These are phyloP conservation scores for Catocala nupta DNA, from an alignment of 2,888 invertebrate genomes.

Conservation along the genomic window DNA sequence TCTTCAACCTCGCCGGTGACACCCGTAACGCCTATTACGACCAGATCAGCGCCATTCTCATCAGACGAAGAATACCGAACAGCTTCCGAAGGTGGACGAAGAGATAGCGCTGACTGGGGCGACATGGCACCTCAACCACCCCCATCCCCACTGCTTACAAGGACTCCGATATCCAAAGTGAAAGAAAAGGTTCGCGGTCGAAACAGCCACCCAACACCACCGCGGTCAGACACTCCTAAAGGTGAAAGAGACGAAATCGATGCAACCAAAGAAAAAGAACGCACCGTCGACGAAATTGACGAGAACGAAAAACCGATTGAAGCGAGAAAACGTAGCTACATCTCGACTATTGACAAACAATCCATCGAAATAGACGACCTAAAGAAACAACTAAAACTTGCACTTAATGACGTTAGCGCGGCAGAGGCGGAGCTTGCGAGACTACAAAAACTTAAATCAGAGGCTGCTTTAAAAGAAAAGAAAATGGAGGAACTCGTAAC, in stretches of 20 bases:
- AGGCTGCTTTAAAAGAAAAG: constrained; percentile 90
- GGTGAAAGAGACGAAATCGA: constrained; percentile 85
- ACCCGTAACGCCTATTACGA: constrained; percentile 89
- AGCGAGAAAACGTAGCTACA: constrained; percentile 84
- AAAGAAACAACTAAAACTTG: constrained; percentile 89
- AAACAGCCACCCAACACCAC: constrained; percentile 87
- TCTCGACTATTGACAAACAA: constrained; percentile 88
- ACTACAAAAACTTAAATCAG: constrained; percentile 90
- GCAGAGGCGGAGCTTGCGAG: constrained; percentile 92
- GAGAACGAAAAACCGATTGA: constrained; percentile 83
- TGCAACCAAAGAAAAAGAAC: constrained; percentile 82
- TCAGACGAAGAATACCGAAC: constrained; percentile 96
- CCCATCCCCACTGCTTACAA: constrained; percentile 88
- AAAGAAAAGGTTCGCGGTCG: constrained; percentile 85
- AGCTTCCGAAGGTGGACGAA: constrained; percentile 93
- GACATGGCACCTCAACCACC: constrained; percentile 86
- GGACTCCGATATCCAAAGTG: constrained; percentile 85
- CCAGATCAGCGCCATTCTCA: constrained; percentile 91
- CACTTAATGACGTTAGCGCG: constrained; percentile 88
- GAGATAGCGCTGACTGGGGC: constrained; percentile 95
- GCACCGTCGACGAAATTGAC: constrained; percentile 70
- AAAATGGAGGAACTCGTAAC: constrained; percentile 92
- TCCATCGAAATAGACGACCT: constrained; percentile 90
- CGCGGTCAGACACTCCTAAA: constrained; percentile 85
- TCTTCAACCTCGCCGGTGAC: constrained; percentile 85